Conservation (phyloP, 2,888 invertebrate genomes). For the Acanthosepion esculentum region DNA sequence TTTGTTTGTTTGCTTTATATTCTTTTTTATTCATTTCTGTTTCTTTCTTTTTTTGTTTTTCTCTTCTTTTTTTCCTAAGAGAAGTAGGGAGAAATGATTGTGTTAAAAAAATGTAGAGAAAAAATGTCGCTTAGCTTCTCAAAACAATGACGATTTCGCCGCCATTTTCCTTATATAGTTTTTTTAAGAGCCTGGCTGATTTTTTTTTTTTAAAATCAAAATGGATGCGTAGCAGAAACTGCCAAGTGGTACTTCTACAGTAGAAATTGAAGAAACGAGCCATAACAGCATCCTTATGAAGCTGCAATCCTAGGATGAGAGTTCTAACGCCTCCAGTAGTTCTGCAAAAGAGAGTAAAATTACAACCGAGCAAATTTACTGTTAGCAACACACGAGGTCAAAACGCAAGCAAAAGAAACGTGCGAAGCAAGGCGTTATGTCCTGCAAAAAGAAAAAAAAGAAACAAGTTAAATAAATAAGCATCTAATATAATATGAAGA, state of each 20-base stretch:
- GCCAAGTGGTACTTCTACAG: neutral
- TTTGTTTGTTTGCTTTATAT: too few species aligned
- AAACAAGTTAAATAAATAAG: neutral
- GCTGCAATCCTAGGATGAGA: slow-evolving; percentile 20
- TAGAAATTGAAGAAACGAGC: neutral
- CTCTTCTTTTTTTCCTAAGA: too few species aligned
- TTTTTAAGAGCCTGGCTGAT: neutral
- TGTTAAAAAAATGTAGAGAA: neutral
- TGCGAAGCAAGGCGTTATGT: neutral
- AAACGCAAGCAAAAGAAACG: neutral
- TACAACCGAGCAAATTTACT: neutral
- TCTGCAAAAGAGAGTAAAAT: neutral
- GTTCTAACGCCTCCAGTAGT: neutral
- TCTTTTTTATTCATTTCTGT: too few species aligned
- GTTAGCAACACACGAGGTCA: neutral
- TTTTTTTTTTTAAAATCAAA: neutral
- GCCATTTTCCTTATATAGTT: neutral
- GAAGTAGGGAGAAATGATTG: neutral
- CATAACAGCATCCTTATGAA: slow-evolving; percentile 4
- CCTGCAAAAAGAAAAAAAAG: neutral
- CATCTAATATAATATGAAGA: neutral
- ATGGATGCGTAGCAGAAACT: neutral
- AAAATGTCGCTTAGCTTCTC: neutral
- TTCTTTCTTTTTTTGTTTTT: too few species aligned
- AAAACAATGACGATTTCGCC: neutral